Evolutionary conservation across 2,113 vertebrate species (phyloP), one percentile per base, ranked within the genome.

Genomic region (Onychostoma macrolepis): DNA sequence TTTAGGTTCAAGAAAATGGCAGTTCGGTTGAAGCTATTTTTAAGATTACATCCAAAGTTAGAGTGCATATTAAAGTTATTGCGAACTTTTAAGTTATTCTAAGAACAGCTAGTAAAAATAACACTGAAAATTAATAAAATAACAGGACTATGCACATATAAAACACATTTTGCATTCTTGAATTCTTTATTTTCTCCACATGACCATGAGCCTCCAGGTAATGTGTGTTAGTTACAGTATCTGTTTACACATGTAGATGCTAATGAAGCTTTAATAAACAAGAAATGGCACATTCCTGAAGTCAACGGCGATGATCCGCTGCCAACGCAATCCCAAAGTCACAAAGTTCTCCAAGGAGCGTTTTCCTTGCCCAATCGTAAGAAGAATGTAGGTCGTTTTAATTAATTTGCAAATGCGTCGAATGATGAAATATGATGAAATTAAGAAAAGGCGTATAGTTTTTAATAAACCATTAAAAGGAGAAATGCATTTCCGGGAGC

Each of bases 361-460:
- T 75, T 86, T 88, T 89, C 53, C 11, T 74, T 56, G 65, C 87
- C 87, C 75, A 86, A 87, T 92, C 74, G 76, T 81, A 85, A 82
- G 75, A 86, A 91, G 86, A 88, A 93, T 92, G 88, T 90, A 87
- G 91, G 91, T 93, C 91, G 92, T 94, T 93, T 92, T 90, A 91
- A 86, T 92, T 94, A 91, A 94, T 94, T 95, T 92, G 90, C 77
- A 88, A 90, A 92, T 87, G 89, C 76, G 87, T 74, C 89, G 88
- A 91, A 92, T 96, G 94, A 96, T 95, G 95, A 95, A 96, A 96
- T 87, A n/a, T 69, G 88, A 85, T 91, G 94, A 94, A 95, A 95
- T 90, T 93, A 26, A 84, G 21, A 93, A 92, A 87, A 89, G 28
- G 87, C 87, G 86, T 90, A 92, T 58, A 2, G 91, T 91, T 92